These are phyloP conservation scores for Urocyon cinereoargenteus DNA, from an alignment of 2,797 vertebrate genomes.

Conservation along the genomic window DNA sequence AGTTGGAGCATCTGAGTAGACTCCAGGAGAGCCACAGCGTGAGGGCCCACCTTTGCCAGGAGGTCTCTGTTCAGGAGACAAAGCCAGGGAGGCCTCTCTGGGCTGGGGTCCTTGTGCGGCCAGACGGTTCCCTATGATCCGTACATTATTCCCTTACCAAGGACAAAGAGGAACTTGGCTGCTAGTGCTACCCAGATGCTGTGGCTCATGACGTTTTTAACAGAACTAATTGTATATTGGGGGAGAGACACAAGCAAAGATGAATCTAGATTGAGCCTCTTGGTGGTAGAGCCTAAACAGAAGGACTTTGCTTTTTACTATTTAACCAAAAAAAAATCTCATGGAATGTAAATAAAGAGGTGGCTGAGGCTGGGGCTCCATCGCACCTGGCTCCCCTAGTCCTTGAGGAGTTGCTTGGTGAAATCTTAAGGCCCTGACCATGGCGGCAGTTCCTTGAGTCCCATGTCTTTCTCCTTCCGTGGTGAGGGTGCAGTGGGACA, in stretches of 20 bases:
- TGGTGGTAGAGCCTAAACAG: neutral
- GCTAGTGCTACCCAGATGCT: no score
- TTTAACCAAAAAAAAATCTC: neutral
- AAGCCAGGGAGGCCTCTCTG: neutral
- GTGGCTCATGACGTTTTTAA: neutral
- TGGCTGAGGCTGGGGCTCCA: neutral
- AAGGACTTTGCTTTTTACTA: neutral
- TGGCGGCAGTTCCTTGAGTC: neutral
- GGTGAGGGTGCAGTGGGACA: neutral
- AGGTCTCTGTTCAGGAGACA: neutral
- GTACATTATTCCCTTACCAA: neutral
- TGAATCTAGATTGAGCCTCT: neutral
- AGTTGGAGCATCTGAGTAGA: neutral
- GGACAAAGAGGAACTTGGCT: neutral
- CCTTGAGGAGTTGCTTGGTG: neutral
- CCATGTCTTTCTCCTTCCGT: neutral
- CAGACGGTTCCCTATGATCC: neutral
- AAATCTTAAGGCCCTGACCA: neutral
- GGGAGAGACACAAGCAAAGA: neutral
- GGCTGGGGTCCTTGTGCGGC: neutral
- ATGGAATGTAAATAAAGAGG: neutral
- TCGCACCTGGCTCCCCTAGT: neutral
- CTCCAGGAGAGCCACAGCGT: neutral
- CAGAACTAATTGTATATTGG: neutral
- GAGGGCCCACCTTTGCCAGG: neutral